Conservation (phyloP, 2,113 vertebrate genomes). For the Verasper variegatus region DNA sequence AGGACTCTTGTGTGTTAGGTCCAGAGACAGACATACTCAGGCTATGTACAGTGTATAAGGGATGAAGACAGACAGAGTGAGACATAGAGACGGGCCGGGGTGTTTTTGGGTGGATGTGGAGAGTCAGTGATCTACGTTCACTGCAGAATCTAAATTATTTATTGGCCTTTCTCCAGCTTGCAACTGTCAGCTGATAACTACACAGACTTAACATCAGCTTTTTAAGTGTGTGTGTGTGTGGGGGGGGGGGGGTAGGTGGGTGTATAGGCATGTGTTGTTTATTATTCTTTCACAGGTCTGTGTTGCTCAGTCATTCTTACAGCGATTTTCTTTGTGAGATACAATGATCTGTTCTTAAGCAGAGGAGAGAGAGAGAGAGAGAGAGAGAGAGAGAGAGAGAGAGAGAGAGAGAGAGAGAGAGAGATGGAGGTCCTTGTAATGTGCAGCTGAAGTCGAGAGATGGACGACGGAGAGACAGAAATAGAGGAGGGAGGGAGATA, state of each 20-base stretch:
- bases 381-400: background rate
- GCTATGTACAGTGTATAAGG: background rate
- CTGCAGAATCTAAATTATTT: constrained; percentile 83
- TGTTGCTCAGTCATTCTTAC: background rate
- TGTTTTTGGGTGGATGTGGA: constrained; percentile 58
- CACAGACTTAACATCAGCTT: constrained; percentile 41
- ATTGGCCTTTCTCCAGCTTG: constrained; percentile 66
- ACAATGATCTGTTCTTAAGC: background rate
- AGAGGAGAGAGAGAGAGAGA: background rate
- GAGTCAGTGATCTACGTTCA: constrained; percentile 72
- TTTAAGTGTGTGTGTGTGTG: constrained; percentile 2
- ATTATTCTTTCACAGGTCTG: background rate
- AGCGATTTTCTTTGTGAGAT: background rate
- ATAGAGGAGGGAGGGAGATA: constrained; percentile 15
- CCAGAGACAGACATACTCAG: background rate
- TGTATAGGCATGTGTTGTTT: background rate
- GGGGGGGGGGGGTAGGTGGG: background rate
- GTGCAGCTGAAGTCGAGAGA: constrained; percentile 5
- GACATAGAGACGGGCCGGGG: constrained; percentile 17
- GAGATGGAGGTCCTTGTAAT: background rate
- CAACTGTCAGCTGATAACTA: constrained; percentile 68
- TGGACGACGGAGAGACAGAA: constrained; percentile 29
- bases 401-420: background rate
- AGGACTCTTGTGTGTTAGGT: background rate
- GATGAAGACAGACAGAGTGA: constrained; percentile 11